Evolutionary conservation across 2,888 invertebrate genomes (phyloP).

Genomic region (Coenonympha glycerion): DNA sequence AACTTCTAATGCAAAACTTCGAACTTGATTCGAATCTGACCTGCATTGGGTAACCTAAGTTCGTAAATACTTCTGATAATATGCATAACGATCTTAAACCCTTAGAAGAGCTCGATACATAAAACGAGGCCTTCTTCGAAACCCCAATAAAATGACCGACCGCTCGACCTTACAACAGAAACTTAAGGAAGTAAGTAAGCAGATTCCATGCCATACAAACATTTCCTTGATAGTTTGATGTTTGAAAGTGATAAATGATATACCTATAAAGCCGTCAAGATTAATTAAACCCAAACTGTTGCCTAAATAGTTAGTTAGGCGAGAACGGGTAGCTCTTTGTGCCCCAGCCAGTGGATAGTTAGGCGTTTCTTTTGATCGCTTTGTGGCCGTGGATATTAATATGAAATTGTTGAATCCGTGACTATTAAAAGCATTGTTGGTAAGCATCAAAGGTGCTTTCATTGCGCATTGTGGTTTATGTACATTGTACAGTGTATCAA

Average conservation of each 20-base stretch:
- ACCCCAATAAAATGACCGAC: neutral
- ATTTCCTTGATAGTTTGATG: slow-evolving; percentile 43
- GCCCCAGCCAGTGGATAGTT: slow-evolving; percentile 22
- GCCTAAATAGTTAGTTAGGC: slow-evolving; percentile 69
- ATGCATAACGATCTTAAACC: too few relatives aligned
- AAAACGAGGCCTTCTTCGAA: neutral
- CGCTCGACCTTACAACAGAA: slow-evolving; percentile 38
- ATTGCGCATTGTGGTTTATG: slow-evolving; percentile 9
- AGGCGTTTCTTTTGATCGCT: slow-evolving; percentile 24
- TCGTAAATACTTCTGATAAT: too few relatives aligned
- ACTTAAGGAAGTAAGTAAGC: slow-evolving; percentile 30
- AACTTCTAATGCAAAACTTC: too few relatives aligned
- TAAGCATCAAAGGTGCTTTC: slow-evolving; percentile 1
- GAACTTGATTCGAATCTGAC: too few relatives aligned
- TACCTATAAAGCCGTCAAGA: slow-evolving; percentile 61
- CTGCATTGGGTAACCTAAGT: too few relatives aligned
- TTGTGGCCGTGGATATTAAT: slow-evolving; percentile 21
- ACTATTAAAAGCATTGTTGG: slow-evolving; percentile 17
- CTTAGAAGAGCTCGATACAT: too few relatives aligned
- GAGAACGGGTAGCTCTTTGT: slow-evolving; percentile 53
- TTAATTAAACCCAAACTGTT: slow-evolving; percentile 69
- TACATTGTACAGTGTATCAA: slow-evolving; percentile 1
- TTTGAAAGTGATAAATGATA: slow-evolving; percentile 70
- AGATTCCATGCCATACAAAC: slow-evolving; percentile 9
- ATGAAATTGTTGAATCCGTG: slow-evolving; percentile 24